Evolutionary conservation across 1,140 invertebrate genomes (phyloP).

Genomic region (Piezodorus guildinii): DNA sequence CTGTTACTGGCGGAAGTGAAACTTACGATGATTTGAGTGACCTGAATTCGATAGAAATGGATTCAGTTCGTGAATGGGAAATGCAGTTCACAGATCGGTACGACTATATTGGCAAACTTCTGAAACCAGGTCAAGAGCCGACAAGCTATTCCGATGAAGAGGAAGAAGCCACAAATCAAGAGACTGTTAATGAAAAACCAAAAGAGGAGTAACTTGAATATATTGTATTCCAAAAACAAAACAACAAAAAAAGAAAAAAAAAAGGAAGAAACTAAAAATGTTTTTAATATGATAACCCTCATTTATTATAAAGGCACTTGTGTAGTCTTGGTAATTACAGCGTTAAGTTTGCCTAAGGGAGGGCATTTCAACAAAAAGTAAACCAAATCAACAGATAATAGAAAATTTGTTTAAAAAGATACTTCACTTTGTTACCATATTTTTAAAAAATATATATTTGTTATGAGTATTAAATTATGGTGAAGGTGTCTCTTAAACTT

Average conservation of each 20-base stretch:
- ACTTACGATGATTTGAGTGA: conserved; percentile 94
- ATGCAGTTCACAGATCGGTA: conserved; percentile 89
- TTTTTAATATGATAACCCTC: background rate
- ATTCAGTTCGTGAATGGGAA: conserved; percentile 88
- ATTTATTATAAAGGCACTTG: too few species aligned
- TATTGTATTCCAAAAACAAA: too few species aligned
- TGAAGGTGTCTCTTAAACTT: too few species aligned
- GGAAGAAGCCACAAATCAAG: conserved; percentile 43
- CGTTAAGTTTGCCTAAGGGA: background rate
- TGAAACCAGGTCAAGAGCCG: conserved; percentile 84
- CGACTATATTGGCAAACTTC: conserved; percentile 76
- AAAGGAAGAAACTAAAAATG: background rate
- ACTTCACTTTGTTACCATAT: too few species aligned
- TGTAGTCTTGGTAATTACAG: background rate
- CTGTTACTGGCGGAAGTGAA: conserved; percentile 67
- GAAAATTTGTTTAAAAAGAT: background rate
- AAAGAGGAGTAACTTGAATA: conserved; percentile 26
- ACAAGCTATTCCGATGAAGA: conserved; percentile 89
- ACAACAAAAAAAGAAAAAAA: background rate
- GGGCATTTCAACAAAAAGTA: background rate
- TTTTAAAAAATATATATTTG: too few species aligned
- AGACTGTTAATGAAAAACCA: conserved; percentile 32
- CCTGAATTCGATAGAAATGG: conserved; percentile 74
- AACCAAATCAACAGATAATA: background rate
- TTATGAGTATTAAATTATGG: too few species aligned